These are phyloP conservation scores for Hanleya hanleyi DNA, from an alignment of 2,888 invertebrate species.

Conservation along the genomic window DNA sequence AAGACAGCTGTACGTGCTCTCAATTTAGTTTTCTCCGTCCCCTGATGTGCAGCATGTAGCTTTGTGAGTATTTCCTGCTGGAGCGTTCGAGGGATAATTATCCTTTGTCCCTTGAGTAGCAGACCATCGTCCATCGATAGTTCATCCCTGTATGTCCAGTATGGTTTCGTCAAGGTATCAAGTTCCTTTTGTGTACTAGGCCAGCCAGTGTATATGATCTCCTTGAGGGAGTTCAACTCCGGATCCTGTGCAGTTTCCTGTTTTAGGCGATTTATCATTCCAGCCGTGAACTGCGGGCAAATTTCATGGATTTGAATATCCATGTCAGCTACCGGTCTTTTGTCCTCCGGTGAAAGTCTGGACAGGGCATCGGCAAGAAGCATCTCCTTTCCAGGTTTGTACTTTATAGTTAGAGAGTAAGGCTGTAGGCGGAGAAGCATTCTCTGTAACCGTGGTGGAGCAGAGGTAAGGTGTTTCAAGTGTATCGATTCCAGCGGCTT, in stretches of 20 bases:
- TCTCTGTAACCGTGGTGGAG: conserved; percentile 30
- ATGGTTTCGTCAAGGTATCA: conserved; percentile 14
- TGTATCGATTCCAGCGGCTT: conserved; percentile 32
- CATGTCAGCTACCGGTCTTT: conserved; percentile 10
- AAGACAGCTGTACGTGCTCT: conserved; percentile 21
- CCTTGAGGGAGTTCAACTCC: conserved; percentile 15
- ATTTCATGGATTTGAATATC: conserved; percentile 22
- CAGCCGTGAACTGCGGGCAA: neutral
- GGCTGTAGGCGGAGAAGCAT: conserved; percentile 33
- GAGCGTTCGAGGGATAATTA: conserved; percentile 18
- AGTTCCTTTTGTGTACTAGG: conserved; percentile 11
- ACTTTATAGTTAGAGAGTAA: conserved; percentile 27
- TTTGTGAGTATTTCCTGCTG: conserved; percentile 20
- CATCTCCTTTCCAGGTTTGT: conserved; percentile 35
- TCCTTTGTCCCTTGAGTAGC: conserved; percentile 27
- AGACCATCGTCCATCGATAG: conserved; percentile 27
- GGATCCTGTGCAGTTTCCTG: conserved; percentile 10
- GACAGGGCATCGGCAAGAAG: conserved; percentile 35
- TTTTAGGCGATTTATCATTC: conserved; percentile 1
- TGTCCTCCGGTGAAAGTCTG: neutral
- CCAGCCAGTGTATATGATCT: conserved; percentile 23
- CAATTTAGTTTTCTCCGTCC: conserved; percentile 22
- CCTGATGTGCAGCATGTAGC: conserved; percentile 23
- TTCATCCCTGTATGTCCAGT: conserved; percentile 27
- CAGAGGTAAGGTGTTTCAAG: conserved; percentile 20